Evolutionary conservation across 2,113 vertebrate genomes (phyloP).

Genomic region (Dascyllus trimaculatus): DNA sequence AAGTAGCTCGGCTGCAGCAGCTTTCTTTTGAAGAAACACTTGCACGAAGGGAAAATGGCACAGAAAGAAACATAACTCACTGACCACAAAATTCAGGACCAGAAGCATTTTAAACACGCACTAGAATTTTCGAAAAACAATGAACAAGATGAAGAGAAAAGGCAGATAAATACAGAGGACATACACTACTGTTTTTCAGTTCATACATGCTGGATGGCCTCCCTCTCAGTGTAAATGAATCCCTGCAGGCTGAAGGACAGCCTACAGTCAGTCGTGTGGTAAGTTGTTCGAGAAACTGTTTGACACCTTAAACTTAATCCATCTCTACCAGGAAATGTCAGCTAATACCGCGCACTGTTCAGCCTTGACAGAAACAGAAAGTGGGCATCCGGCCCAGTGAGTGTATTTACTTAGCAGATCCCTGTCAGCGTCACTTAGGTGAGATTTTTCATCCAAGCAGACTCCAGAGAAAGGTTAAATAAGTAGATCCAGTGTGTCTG

Average conservation of each 20-base stretch:
- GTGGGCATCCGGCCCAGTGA: conserved; percentile 17
- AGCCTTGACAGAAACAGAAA: conserved; percentile 25
- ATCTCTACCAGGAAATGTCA: conserved; percentile 21
- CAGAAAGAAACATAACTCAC: neutral
- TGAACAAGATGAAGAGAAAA: neutral
- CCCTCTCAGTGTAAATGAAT: neutral
- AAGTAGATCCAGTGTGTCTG: neutral
- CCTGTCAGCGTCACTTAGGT: conserved; percentile 39
- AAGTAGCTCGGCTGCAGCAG: conserved; percentile 5
- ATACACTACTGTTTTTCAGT: too few relatives aligned
- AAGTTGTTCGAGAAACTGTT: neutral
- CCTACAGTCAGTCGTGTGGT: neutral
- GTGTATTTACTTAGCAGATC: conserved; percentile 39
- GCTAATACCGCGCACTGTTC: neutral
- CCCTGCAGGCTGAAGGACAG: neutral
- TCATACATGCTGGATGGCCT: neutral
- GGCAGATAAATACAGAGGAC: neutral
- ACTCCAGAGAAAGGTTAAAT: conserved; percentile 12
- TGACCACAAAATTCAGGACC: neutral
- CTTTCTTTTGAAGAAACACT: conserved; percentile 10
- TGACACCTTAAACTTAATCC: conserved; percentile 19
- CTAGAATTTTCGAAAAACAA: conserved; percentile 2
- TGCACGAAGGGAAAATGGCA: neutral
- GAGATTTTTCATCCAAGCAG: conserved; percentile 23
- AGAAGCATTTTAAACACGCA: conserved; percentile 4